These are phyloP conservation scores for Bradynema listronoti DNA, from an alignment of 1,140 invertebrate genomes.

Conservation along the genomic window DNA sequence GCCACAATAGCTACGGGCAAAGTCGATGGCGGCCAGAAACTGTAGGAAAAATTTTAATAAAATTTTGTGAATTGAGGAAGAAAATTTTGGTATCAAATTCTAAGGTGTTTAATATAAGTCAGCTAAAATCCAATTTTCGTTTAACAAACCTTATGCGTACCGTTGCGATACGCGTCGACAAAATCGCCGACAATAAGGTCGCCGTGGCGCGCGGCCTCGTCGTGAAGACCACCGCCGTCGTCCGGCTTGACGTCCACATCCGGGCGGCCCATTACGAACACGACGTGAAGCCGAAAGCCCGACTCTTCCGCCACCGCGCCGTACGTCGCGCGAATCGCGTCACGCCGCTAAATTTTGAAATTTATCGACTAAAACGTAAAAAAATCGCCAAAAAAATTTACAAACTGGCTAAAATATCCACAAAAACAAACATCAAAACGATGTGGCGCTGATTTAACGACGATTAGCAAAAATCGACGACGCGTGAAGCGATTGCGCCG, in stretches of 20 bases:
- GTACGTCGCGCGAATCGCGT: constrained; percentile 44
- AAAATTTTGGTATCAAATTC: constrained; percentile 7
- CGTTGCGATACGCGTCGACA: constrained; percentile 47
- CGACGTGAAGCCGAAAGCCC: constrained; percentile 39
- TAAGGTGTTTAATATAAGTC: neutral
- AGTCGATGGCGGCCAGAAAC: constrained; percentile 38
- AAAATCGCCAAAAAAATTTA: neutral
- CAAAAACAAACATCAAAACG: constrained; percentile 22
- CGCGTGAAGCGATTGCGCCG: constrained; percentile 26
- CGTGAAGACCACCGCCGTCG: constrained; percentile 8
- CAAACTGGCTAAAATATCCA: constrained; percentile 20
- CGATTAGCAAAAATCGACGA: constrained; percentile 36
- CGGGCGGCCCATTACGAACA: constrained; percentile 46
- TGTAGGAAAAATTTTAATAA: constrained; percentile 6
- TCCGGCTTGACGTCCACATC: neutral
- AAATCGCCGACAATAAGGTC: constrained; percentile 47
- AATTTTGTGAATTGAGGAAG: no score
- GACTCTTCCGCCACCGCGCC: constrained; percentile 13
- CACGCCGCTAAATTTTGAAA: constrained; percentile 31
- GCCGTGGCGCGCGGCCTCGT: constrained; percentile 21
- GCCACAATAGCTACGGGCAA: constrained; percentile 32
- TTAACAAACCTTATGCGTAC: constrained; percentile 49
- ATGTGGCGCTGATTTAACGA: constrained; percentile 46
- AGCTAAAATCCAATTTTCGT: neutral
- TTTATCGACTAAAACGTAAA: neutral